Evolutionary conservation across 1,140 invertebrate species (phyloP), one percentile per base, ranked within the genome.

Genomic region (Acromyrmex heyeri): DNA sequence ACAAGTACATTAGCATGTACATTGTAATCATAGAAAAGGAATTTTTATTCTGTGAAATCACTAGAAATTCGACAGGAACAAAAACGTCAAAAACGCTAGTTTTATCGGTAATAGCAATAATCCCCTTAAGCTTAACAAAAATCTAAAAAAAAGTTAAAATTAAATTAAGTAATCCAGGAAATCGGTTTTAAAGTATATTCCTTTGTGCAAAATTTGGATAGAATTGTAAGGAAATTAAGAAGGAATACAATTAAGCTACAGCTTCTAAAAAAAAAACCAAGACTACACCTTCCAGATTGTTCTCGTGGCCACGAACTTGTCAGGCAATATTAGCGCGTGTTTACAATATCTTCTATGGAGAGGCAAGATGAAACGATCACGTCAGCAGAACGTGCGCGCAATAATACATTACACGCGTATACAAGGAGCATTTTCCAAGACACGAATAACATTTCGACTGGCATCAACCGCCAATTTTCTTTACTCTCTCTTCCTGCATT

Each of bases 321-420:
- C 78, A 73, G 69, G 62, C 69, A 69, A 91, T 30, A 30, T 89
- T 87, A 85, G 90, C 72, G 81, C 73, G 86, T 89, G 59, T 88
- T 91, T 87, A 88, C 79, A 86, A 91, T 91, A 89, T 87, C 61
- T 92, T 92, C 90, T 93, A 93, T 85, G 91, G 91, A 92, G 91
- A 92, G 94, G 93, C 93, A 94, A 95, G 94, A 95, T 92, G 89
- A 94, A 93, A 93, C 83, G 85, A 92, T 92, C 89, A 87, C 86
- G 90, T 91, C 50, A 87, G 85, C 72, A 90, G 79, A 89, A 89
- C 65, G 85, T 92, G 91, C 86, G 89, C 90, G 87, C 73, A 88
- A 86, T 79, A 86, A 87, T 55, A 53, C 70, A 62, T 90, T 82
- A 85, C 59, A 88, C 82, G 85, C 88, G 73, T 90, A 88, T 86